Evolutionary conservation across 2,888 invertebrate genomes (phyloP).

Genomic region (Beris morrisii): DNA sequence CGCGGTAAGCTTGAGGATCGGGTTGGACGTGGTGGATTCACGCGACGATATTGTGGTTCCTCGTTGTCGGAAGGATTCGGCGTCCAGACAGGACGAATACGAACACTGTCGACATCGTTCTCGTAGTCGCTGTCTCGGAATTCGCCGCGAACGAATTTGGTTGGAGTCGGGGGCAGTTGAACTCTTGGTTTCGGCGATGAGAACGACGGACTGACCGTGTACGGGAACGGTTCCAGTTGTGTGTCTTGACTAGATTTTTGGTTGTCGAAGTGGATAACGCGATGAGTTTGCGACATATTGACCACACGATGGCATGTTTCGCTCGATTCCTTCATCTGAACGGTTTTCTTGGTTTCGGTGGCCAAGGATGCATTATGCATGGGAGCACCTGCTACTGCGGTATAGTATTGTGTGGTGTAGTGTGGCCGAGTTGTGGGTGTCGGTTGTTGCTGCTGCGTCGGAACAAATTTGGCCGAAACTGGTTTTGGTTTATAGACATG

Average conservation of each 20-base stretch:
- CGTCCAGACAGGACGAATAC: conserved; percentile 67
- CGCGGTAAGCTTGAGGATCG: conserved; percentile 61
- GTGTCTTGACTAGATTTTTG: conserved; percentile 47
- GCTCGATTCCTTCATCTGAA: conserved; percentile 70
- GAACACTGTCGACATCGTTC: conserved; percentile 65
- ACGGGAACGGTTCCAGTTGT: conserved; percentile 57
- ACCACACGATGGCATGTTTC: conserved; percentile 67
- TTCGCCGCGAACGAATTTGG: conserved; percentile 67
- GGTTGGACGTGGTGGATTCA: conserved; percentile 60
- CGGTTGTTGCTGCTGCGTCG: conserved; percentile 46
- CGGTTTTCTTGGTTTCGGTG: conserved; percentile 69
- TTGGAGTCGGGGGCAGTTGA: conserved; percentile 62
- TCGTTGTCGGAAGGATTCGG: conserved; percentile 63
- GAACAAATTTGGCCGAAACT: conserved; percentile 55
- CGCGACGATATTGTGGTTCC: conserved; percentile 63
- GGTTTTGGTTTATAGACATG: conserved; percentile 61
- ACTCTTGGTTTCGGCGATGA: conserved; percentile 51
- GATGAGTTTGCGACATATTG: conserved; percentile 69
- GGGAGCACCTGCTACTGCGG: conserved; percentile 61
- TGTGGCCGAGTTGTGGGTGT: conserved; percentile 62
- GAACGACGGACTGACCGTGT: conserved; percentile 55
- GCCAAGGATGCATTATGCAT: conserved; percentile 64
- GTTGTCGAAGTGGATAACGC: conserved; percentile 68
- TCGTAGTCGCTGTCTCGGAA: conserved; percentile 71
- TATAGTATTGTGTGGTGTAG: conserved; percentile 60